A percentile compares a stretch with the other conserved stretches of the same genome.
Evolutionary conservation across 2,888 invertebrate genomes (phyloP).

Genomic region (Julus scandinavius): DNA sequence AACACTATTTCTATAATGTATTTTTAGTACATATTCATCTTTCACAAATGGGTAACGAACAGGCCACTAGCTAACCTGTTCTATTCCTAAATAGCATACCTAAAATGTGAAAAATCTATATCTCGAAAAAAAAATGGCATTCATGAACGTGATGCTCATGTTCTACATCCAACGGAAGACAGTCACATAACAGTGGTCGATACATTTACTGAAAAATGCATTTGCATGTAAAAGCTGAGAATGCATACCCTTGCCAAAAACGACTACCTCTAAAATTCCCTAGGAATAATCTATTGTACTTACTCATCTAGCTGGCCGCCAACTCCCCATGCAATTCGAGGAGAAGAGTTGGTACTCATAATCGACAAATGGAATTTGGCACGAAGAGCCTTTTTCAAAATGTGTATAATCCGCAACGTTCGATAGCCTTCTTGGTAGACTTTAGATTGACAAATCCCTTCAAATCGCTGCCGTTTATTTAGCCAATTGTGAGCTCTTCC

Average conservation of each 20-base stretch:
- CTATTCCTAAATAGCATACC: no score
- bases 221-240: neutral
- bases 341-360: neutral
- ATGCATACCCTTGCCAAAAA: neutral
- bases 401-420: neutral
- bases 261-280: no score
- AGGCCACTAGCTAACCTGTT: no score
- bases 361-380: neutral
- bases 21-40: no score
- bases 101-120: no score
- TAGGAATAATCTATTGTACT: neutral
- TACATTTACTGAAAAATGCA: neutral
- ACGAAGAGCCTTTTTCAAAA: neutral
- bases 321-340: slow-evolving; percentile 22
- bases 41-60: no score
- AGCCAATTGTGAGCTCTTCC: neutral
- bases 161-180: no score
- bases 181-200: neutral
- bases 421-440: neutral
- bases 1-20: no score
- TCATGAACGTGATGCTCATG: no score
- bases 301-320: neutral
- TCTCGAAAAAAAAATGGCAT: no score
- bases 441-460: neutral
- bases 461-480: neutral